Base-by-base conservation (phyloP, 2,797 vertebrate species). In the Botia kubotai region DNA sequence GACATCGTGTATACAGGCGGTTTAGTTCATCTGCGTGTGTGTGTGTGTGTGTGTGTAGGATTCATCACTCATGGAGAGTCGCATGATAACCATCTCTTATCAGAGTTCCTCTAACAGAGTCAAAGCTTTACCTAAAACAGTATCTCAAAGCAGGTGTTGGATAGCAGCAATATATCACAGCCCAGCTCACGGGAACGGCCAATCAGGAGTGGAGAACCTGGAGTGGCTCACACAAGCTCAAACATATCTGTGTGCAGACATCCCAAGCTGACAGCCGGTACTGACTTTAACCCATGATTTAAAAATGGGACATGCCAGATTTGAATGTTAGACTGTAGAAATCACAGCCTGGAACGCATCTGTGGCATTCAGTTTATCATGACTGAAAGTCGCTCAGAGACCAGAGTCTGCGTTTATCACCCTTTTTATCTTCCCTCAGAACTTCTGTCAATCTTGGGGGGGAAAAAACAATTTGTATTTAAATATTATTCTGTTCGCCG, bases 1-100 rank as follows among this genome's bases (percentile, higher is more conserved):
- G 57, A 58, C 60, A 57, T 21, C 11, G 26, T 29, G 53, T 53
- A n/a, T 68, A 23, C 55, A 39, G 72, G 55, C 26, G 55, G 46
- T 29, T 67, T 8, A 66, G 48, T 62, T 3, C 60, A 53, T 76
- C 23, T 26, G 62, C 26, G 63, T 39, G 75, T 48, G 55, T 68
- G 33, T 33, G 33, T 33, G 33, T 33, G 33, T 69, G 65, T 46
- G 29, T 79, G 58, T 80, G 78, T 67, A 26, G 43, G 70, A 65
- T 55, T 23, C 65, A 73, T 52, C 82, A 65, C 73, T 83, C 77
- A 76, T 67, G 1, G 4, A 70, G 72, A 80, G 50, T 48, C 10
- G 33, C 29, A 6, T 16, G 77, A 72, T 83, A 70, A 29, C 78
- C 29, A 76, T 84, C 79, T 80, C 75, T 83, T 80, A 83, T 83